These are phyloP conservation scores for Hydractinia echinata DNA, from an alignment of 30 jellyfish, hydroid and myxozoan species.

Conservation along the genomic window DNA sequence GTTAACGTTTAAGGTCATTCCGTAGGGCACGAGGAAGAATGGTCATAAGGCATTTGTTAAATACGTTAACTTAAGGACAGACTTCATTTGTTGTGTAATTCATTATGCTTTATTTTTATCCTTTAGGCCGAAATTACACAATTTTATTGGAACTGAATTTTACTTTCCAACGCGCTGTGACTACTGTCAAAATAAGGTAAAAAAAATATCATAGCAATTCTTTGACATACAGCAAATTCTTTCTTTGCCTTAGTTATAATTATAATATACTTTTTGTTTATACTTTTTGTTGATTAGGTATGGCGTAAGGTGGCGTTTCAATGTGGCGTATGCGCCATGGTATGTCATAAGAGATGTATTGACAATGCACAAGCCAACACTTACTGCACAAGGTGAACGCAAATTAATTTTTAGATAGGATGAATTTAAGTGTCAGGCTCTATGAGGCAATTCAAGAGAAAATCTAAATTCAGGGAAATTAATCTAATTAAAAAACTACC, in stretches of 20 bases:
- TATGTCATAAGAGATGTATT: slow-evolving; percentile 79
- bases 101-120: not conserved
- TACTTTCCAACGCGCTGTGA: slow-evolving; percentile 87
- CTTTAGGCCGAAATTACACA: slow-evolving; percentile 49
- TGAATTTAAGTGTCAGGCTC: too few relatives aligned
- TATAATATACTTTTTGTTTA: not conserved
- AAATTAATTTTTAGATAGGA: too few relatives aligned
- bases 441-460: too few relatives aligned
- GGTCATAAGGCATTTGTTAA: too few relatives aligned
- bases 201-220: not conserved
- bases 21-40: too few relatives aligned
- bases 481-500: too few relatives aligned
- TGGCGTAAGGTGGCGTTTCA: slow-evolving; percentile 90
- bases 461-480: too few relatives aligned
- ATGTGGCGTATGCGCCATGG: slow-evolving; percentile 89
- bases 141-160: slow-evolving; percentile 72
- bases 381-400: slow-evolving; percentile 70
- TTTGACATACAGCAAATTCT: not conserved
- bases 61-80: too few relatives aligned
- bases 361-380: slow-evolving; percentile 79
- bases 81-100: too few relatives aligned
- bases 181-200: slow-evolving; percentile 87
- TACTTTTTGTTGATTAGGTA: slow-evolving; percentile 41
- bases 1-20: too few relatives aligned
- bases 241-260: not conserved